Percentiles rank a stretch among this genome's conserved stretches.
phyloP scores from a whole-genome alignment of 2,888 invertebrate genomes.

The Nemotelus pantherinus region DNA sequence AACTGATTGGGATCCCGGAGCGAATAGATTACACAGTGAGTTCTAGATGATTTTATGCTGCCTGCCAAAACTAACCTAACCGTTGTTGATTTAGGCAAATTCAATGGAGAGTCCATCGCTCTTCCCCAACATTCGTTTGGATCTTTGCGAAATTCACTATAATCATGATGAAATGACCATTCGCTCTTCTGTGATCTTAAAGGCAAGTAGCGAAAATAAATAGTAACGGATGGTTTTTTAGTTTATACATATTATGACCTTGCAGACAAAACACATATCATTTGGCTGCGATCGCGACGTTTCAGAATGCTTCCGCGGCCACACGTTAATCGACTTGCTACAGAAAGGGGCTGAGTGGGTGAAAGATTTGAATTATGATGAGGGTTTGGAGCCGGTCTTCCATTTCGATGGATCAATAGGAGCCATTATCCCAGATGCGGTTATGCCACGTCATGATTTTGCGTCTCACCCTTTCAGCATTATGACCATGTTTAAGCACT shows the following conservation, averaged over 20 bases:
- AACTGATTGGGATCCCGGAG: conserved; percentile 75
- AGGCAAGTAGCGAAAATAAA: conserved; percentile 53
- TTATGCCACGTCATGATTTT: conserved; percentile 73
- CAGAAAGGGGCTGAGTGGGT: conserved; percentile 80
- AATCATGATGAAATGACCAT: conserved; percentile 60
- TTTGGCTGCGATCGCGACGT: conserved; percentile 94
- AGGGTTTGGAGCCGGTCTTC: conserved; percentile 91
- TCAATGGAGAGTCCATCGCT: conserved; percentile 61
- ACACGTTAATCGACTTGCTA: conserved; percentile 58
- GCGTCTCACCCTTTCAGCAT: conserved; percentile 87
- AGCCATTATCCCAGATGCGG: conserved; percentile 80
- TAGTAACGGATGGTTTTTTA: neutral
- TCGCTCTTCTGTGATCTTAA: conserved; percentile 61
- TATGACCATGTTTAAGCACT: conserved; percentile 95
- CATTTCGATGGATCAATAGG: conserved; percentile 96
- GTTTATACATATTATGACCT: neutral
- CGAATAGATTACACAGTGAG: conserved; percentile 63
- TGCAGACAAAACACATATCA: conserved; percentile 78
- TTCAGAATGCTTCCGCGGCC: conserved; percentile 59
- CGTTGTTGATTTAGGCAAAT: conserved; percentile 55
- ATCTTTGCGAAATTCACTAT: conserved; percentile 65
- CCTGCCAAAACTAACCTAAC: neutral
- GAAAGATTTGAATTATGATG: conserved; percentile 82
- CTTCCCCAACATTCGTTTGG: conserved; percentile 63
- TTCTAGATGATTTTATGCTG: conserved; percentile 26